Evolutionary conservation across 1,140 invertebrate genomes (phyloP).

Genomic region (Drosophila fuyamai): DNA sequence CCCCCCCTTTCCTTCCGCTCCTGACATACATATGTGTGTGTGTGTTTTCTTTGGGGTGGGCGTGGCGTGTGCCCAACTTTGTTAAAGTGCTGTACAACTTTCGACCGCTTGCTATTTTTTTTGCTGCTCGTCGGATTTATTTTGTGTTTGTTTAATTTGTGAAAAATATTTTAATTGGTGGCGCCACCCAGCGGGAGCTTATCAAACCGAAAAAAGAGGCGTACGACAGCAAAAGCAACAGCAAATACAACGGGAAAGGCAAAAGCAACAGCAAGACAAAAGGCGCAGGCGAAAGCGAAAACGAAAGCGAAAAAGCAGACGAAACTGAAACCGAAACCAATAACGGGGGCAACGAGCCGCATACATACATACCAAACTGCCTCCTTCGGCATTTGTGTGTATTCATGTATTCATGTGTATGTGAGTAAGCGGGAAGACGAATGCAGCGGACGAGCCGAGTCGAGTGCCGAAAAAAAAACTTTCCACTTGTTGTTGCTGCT

Average conservation of each 20-base stretch:
- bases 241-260: slow-evolving; percentile 14
- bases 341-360: slow-evolving; percentile 46
- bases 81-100: slow-evolving; percentile 28
- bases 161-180: slow-evolving; percentile 47
- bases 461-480: slow-evolving; percentile 59
- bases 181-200: slow-evolving; percentile 74
- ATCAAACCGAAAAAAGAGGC: slow-evolving; percentile 33
- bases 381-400: background rate
- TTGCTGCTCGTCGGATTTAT: slow-evolving; percentile 19
- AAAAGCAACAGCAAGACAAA: slow-evolving; percentile 27
- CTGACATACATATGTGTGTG: slow-evolving; percentile 9
- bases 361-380: slow-evolving; percentile 33
- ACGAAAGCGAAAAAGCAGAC: slow-evolving; percentile 42
- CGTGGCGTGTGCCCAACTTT: slow-evolving; percentile 12
- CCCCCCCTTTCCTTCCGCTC: background rate
- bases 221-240: slow-evolving; percentile 38
- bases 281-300: slow-evolving; percentile 40
- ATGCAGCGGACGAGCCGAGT: slow-evolving; percentile 53
- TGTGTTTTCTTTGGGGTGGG: background rate
- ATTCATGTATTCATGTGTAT: slow-evolving; percentile 5
- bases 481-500: slow-evolving; percentile 70
- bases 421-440: slow-evolving; percentile 28
- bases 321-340: slow-evolving; percentile 56
- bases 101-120: slow-evolving; percentile 11
- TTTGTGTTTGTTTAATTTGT: slow-evolving; percentile 52